phyloP scores from a whole-genome alignment of 2,888 invertebrate genomes.

The Elegia similella region DNA sequence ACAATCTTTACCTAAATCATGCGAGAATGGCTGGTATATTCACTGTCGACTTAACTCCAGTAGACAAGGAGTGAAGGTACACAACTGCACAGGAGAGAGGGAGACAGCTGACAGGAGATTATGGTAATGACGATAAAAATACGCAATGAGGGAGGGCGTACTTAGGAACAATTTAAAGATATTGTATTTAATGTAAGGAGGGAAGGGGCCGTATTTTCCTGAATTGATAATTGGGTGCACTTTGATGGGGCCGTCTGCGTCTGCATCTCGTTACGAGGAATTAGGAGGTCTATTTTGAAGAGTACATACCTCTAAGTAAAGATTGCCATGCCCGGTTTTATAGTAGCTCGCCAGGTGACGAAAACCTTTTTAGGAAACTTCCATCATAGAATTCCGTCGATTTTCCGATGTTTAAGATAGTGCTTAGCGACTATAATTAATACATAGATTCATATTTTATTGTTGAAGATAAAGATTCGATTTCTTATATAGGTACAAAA shows the following conservation, averaged over 20 bases:
- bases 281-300: background rate
- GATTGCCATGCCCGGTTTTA: background rate
- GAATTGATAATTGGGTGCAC: conserved; percentile 74
- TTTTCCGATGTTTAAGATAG: too few relatives aligned
- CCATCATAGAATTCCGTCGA: background rate
- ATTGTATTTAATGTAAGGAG: conserved; percentile 76
- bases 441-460: too few relatives aligned
- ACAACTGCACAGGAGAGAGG: conserved; percentile 33
- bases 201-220: conserved; percentile 55
- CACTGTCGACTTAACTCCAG: conserved; percentile 50
- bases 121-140: conserved; percentile 77
- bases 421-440: too few relatives aligned
- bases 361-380: background rate
- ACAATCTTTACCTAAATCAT: conserved; percentile 60
- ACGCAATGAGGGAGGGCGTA: conserved; percentile 71
- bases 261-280: background rate
- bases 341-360: background rate
- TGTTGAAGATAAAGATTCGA: too few relatives aligned
- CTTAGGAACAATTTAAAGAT: conserved; percentile 79
- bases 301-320: background rate
- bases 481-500: too few relatives aligned
- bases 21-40: conserved; percentile 68
- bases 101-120: conserved; percentile 59
- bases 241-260: conserved; percentile 38
- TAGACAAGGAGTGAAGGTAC: conserved; percentile 41